Percentiles rank a stretch among this genome's conserved stretches.
Evolutionary conservation across 1,140 invertebrate genomes (phyloP).

Genomic region (Triops longicaudatus): DNA sequence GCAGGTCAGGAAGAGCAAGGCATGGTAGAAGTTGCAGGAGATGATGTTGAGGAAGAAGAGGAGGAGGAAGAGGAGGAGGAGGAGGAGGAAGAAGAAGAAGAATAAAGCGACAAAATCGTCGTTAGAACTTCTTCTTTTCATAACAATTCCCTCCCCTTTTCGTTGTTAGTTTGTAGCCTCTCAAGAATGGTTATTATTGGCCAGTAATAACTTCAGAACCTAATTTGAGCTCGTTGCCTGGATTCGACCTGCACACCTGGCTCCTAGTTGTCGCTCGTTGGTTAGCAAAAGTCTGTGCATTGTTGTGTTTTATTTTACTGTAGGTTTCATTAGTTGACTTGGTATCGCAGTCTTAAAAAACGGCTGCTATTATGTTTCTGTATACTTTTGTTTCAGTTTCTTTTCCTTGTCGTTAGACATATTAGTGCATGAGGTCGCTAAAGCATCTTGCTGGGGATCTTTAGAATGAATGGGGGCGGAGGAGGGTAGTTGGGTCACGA

Average conservation of each 20-base stretch:
- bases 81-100: background rate
- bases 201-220: background rate
- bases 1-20: slow-evolving; percentile 9
- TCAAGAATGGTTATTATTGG: slow-evolving; percentile 6
- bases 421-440: no score
- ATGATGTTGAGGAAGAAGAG: background rate
- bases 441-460: no score
- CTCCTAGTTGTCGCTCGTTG: slow-evolving; percentile 10
- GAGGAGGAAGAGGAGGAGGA: background rate
- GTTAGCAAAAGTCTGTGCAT: background rate
- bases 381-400: background rate
- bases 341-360: background rate
- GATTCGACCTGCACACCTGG: slow-evolving; percentile 13
- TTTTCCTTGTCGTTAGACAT: background rate
- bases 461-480: no score
- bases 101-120: background rate
- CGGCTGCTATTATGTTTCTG: background rate
- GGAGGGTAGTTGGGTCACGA: no score
- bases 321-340: background rate
- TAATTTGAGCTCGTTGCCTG: slow-evolving; percentile 6
- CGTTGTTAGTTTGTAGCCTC: background rate
- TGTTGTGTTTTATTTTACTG: background rate
- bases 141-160: slow-evolving; percentile 3
- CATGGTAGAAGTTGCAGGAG: background rate
- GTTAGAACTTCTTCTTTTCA: background rate